Evolutionary conservation across 1,140 invertebrate species (phyloP).

Genomic region (Drosophila kanapiae): DNA sequence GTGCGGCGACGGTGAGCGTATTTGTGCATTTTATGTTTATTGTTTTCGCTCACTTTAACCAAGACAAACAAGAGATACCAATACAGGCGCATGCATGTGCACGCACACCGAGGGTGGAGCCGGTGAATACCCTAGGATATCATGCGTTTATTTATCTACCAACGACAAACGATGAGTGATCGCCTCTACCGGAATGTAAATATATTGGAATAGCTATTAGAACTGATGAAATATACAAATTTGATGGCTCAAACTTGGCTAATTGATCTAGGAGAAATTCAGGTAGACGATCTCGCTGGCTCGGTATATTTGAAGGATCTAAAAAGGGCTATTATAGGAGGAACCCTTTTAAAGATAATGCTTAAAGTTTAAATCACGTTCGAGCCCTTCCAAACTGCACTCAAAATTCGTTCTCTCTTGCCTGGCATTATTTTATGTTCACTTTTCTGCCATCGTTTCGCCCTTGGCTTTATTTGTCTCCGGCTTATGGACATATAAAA

Average conservation of each 20-base stretch:
- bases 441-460: background rate
- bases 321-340: too few species aligned
- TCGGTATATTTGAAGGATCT: too few species aligned
- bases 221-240: background rate
- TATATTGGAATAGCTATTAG: constrained; percentile 6
- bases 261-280: too few species aligned
- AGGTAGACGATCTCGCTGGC: too few species aligned
- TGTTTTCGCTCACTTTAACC: constrained; percentile 60
- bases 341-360: too few species aligned
- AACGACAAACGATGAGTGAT: constrained; percentile 7
- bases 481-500: constrained; percentile 52
- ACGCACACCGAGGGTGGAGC: too few species aligned
- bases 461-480: constrained; percentile 37
- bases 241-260: background rate
- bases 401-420: background rate
- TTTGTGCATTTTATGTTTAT: constrained; percentile 75
- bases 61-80: constrained; percentile 5
- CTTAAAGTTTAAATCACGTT: too few species aligned
- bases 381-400: background rate
- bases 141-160: background rate
- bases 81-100: constrained; percentile 15
- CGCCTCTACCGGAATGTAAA: background rate
- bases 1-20: constrained; percentile 25
- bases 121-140: constrained; percentile 14
- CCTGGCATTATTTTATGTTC: background rate